Percentiles rank a stretch among this genome's conserved stretches.
phyloP scores from a whole-genome alignment of 2,888 invertebrate species.

The Halocaridina rubra region DNA sequence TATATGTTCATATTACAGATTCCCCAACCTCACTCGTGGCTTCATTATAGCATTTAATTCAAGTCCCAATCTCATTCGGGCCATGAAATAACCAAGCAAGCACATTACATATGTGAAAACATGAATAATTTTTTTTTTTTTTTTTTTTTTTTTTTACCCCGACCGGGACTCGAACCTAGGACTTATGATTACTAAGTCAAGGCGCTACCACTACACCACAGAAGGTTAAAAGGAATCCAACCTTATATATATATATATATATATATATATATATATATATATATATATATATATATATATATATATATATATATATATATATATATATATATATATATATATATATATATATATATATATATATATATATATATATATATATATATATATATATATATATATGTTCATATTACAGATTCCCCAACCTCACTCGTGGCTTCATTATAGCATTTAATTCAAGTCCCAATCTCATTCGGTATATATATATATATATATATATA shows the following conservation, averaged over 20 bases:
- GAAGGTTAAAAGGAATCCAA: too few relatives aligned
- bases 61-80: neutral
- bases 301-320: neutral
- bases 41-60: neutral
- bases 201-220: too few relatives aligned
- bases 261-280: neutral
- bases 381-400: neutral
- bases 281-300: neutral
- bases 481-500: neutral
- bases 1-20: neutral
- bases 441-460: neutral
- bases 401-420: neutral
- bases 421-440: neutral
- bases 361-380: neutral
- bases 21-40: neutral
- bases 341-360: neutral
- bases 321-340: neutral
- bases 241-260: neutral
- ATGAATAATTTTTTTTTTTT: too few relatives aligned
- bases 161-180: too few relatives aligned
- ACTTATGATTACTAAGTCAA: too few relatives aligned
- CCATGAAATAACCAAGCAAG: too few relatives aligned
- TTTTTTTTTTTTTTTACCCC: too few relatives aligned
- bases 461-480: neutral
- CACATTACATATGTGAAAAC: too few relatives aligned